A percentile compares a stretch with the other conserved stretches of the same genome.
These are phyloP conservation scores for Xylota sylvarum DNA, from an alignment of 2,888 invertebrate genomes.

Conservation along the genomic window DNA sequence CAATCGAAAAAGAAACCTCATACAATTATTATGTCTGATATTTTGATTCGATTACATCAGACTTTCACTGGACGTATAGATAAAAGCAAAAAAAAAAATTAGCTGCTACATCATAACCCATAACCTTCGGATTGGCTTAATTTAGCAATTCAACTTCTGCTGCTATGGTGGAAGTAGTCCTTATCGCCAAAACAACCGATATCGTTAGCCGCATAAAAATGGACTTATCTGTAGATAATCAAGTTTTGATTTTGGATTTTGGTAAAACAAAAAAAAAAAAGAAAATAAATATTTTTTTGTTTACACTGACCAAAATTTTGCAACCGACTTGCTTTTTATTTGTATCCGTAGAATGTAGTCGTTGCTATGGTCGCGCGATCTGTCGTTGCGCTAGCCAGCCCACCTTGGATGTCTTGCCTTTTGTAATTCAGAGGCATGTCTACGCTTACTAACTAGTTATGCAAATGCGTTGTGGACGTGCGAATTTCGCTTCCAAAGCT, in stretches of 20 bases:
- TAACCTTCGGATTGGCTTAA: neutral
- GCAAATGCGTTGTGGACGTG: conserved; percentile 43
- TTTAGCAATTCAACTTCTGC: conserved; percentile 19
- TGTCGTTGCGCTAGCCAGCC: conserved; percentile 15
- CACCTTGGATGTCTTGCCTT: conserved; percentile 24
- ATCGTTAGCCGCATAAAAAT: neutral
- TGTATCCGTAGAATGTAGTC: too few species aligned
- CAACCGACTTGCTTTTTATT: too few species aligned
- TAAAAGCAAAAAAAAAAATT: neutral
- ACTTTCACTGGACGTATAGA: conserved; percentile 28
- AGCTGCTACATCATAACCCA: neutral
- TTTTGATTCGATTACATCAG: conserved; percentile 35
- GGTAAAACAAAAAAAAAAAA: neutral
- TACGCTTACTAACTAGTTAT: conserved; percentile 45
- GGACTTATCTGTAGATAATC: conserved; percentile 4
- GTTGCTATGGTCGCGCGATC: neutral
- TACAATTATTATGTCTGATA: conserved; percentile 18
- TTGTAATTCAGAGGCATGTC: conserved; percentile 35
- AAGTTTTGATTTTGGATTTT: neutral
- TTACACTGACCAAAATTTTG: neutral
- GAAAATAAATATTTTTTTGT: conserved; percentile 8
- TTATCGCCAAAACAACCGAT: neutral
- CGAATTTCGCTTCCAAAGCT: conserved; percentile 30
- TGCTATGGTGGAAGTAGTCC: neutral
- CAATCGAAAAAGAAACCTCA: conserved; percentile 24